Evolutionary conservation across 2,797 vertebrate genomes (phyloP).

Genomic region (Lacerta agilis): DNA sequence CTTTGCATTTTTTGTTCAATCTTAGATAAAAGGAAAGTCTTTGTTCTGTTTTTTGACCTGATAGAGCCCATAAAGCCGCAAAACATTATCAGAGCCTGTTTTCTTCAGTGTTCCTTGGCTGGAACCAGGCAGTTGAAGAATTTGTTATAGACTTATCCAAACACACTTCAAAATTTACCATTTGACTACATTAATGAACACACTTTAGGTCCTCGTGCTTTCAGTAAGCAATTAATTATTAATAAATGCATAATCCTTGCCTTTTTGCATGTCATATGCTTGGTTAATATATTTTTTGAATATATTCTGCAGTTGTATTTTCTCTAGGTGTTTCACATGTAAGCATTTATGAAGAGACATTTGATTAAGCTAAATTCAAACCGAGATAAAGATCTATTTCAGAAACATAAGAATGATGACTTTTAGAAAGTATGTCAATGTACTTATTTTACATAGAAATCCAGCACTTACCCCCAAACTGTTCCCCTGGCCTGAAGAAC

Average conservation of each 20-base stretch:
- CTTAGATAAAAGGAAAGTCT: constrained; percentile 5
- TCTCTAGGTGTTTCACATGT: constrained; percentile 21
- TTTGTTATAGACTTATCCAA: constrained; percentile 9
- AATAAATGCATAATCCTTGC: constrained; percentile 35
- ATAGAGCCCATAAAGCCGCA: constrained; percentile 18
- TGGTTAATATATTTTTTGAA: constrained; percentile 43
- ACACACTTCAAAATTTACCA: constrained; percentile 1
- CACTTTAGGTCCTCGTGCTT: constrained; percentile 4
- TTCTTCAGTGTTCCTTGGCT: constrained; percentile 23
- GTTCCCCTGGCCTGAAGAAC: constrained; percentile 39
- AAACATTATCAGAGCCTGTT: not conserved
- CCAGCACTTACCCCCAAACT: constrained; percentile 28
- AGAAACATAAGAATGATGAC: constrained; percentile 25
- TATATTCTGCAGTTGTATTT: constrained; percentile 25
- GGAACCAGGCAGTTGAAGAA: constrained; percentile 25
- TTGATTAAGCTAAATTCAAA: constrained; percentile 30
- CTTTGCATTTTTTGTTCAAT: not conserved
- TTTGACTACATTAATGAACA: constrained; percentile 21
- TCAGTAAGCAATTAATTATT: constrained; percentile 31
- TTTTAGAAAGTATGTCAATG: constrained; percentile 13
- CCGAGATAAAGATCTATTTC: not conserved
- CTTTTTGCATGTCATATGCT: constrained; percentile 15
- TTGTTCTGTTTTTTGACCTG: not conserved
- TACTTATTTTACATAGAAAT: constrained; percentile 51
- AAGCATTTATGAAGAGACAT: not conserved